A percentile compares a stretch with the other conserved stretches of the same genome.
Evolutionary conservation across 2,113 vertebrate species (phyloP).

Genomic region (Synodontis membranacea): DNA sequence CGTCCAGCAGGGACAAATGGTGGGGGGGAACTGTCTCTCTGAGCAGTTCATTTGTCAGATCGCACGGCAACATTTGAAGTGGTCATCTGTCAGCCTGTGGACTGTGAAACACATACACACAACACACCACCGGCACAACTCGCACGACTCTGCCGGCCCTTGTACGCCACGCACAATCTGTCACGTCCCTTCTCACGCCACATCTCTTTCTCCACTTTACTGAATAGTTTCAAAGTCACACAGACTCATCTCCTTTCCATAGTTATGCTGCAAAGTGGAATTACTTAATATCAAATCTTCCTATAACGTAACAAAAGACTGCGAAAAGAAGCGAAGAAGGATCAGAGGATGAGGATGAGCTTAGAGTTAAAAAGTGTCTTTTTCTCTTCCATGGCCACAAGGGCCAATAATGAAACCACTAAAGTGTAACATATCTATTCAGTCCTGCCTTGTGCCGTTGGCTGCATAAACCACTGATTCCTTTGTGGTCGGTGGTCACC

Average conservation of each 20-base stretch:
- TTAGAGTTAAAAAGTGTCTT: neutral
- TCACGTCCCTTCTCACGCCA: constrained; percentile 1
- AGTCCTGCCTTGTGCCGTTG: constrained; percentile 28
- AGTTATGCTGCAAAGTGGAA: neutral
- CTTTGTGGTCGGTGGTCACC: constrained; percentile 31
- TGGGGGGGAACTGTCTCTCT: constrained; percentile 43
- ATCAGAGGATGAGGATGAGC: neutral
- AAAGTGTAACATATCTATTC: constrained; percentile 41
- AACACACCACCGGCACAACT: constrained; percentile 42
- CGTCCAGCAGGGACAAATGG: constrained; percentile 47
- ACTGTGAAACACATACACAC: constrained; percentile 15
- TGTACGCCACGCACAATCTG: constrained; percentile 49
- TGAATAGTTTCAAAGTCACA: neutral
- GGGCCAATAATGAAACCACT: constrained; percentile 34
- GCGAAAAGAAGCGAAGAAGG: neutral
- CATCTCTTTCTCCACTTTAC: neutral
- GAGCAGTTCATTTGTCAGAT: constrained; percentile 48
- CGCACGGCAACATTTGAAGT: constrained; percentile 45
- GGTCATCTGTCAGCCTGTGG: constrained; percentile 53
- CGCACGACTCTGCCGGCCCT: constrained; percentile 4
- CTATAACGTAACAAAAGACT: neutral
- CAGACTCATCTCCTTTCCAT: neutral
- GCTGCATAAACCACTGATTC: constrained; percentile 35
- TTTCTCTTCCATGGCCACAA: constrained; percentile 17
- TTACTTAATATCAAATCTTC: neutral